Percentiles rank a stretch among this genome's conserved stretches.
Conservation (phyloP, 2,113 vertebrate genomes). For the Apeltes quadracus region DNA sequence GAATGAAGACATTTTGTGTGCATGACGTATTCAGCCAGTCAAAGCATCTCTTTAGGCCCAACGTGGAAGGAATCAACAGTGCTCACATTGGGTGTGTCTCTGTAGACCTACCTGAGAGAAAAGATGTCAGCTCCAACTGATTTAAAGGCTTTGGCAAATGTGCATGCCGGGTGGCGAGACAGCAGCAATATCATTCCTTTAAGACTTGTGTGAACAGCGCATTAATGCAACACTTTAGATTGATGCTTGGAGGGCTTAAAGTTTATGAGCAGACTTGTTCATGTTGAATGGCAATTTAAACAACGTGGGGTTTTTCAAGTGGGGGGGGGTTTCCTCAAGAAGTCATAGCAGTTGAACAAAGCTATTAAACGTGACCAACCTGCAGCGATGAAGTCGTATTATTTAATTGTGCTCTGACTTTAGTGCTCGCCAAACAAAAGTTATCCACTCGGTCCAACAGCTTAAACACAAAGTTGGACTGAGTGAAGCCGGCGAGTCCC, state of each 20-base stretch:
- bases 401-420: conserved; percentile 32
- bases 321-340: neutral
- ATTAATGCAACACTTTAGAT: neutral
- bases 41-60: conserved; percentile 6
- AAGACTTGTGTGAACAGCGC: neutral
- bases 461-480: neutral
- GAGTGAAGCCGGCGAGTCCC: conserved; percentile 2
- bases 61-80: neutral
- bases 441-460: neutral
- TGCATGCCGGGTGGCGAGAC: neutral
- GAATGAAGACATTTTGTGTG: conserved; percentile 11
- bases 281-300: no score
- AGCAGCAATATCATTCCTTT: neutral
- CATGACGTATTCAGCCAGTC: conserved; percentile 7
- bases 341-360: conserved; percentile 3
- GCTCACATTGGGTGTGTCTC: neutral
- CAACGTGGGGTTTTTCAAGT: no score
- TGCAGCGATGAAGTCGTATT: conserved; percentile 12
- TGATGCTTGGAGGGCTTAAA: neutral
- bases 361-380: conserved; percentile 17
- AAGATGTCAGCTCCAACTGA: neutral
- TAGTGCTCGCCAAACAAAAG: conserved; percentile 8
- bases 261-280: neutral
- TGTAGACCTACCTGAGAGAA: neutral
- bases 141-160: neutral